Evolutionary conservation across 2,797 vertebrate genomes (phyloP), one percentile per base, ranked within the genome.

Genomic region (Rachycentron canadum): DNA sequence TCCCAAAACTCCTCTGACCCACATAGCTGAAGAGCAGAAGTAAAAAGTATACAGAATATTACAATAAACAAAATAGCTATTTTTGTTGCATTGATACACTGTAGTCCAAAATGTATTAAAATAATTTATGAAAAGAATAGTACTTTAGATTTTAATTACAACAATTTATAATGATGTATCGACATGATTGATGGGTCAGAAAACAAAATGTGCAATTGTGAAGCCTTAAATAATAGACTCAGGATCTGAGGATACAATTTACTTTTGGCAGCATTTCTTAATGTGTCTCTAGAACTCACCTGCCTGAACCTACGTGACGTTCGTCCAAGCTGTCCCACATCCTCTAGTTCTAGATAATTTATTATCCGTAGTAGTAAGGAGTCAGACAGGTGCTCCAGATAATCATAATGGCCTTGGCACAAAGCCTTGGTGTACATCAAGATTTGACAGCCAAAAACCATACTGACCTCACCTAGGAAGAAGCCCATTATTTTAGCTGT

Each of bases 321-420:
- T 82, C 88, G 91, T 82, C 92, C 94, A 59, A 97, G 94, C 25
- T 91, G 94, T 76, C 92, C 86, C 78, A 96, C 90, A 58, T 97
- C 96, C 87, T 98, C 95, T 26, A 97, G 93, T 61, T 96, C 94
- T 78, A 98, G 94, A 78, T 94, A 92, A 86, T 90, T 94, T 85
- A 97, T 88, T 50, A 97, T 95, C 60, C 63, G 87, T 70, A 97
- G 90, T 12, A 98, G 94, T 79, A 97, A 72, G 2, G 66, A 36
- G 73, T 96, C 95, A 3, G 97, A 86, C 78, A 99, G 95, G 59
- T 49, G 71, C 43, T 95, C 93, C 67, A 98, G 94, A 92, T 95
- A 97, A 93, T 96, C 95, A 71, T 87, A 95, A 69, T 92, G 92
- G 67, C 96, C 96, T 85, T 53, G 32, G 74, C 96, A 98, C 86